Evolutionary conservation across 2,888 invertebrate genomes (phyloP).

Genomic region (Heliconius ismenius): DNA sequence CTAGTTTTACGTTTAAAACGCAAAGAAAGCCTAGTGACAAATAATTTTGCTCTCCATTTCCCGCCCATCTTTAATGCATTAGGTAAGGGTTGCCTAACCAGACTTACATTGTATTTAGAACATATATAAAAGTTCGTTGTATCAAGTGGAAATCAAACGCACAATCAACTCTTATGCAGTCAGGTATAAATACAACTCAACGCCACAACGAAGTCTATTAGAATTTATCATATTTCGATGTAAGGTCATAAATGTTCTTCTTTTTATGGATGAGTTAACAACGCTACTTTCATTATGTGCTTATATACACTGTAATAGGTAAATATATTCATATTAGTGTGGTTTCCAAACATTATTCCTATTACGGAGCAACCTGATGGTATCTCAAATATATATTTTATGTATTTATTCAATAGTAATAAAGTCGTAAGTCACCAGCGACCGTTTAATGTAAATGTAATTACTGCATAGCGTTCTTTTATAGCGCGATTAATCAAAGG

Average conservation of each 20-base stretch:
- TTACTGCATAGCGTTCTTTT: slow-evolving; percentile 47
- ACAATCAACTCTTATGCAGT: background rate
- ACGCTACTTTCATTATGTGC: background rate
- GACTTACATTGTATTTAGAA: background rate
- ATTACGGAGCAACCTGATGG: slow-evolving; percentile 1
- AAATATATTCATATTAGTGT: background rate
- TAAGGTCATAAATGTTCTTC: background rate
- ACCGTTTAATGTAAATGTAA: slow-evolving; percentile 47
- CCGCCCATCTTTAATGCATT: too few relatives aligned
- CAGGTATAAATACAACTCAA: background rate
- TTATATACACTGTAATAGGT: background rate
- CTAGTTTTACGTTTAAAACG: background rate
- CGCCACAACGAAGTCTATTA: background rate
- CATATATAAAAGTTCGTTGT: background rate
- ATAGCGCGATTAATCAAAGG: slow-evolving; percentile 46
- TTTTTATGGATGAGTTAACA: background rate
- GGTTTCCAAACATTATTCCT: background rate
- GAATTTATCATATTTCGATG: background rate
- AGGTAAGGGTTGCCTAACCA: background rate
- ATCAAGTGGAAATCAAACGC: background rate
- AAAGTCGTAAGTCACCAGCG: slow-evolving; percentile 44
- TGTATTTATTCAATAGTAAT: slow-evolving; percentile 45
- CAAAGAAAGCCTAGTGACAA: background rate
- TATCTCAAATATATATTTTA: slow-evolving; percentile 37
- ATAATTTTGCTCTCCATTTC: background rate